Evolutionary conservation across 2,113 vertebrate species (phyloP).

Genomic region (Coptodon rendalli): DNA sequence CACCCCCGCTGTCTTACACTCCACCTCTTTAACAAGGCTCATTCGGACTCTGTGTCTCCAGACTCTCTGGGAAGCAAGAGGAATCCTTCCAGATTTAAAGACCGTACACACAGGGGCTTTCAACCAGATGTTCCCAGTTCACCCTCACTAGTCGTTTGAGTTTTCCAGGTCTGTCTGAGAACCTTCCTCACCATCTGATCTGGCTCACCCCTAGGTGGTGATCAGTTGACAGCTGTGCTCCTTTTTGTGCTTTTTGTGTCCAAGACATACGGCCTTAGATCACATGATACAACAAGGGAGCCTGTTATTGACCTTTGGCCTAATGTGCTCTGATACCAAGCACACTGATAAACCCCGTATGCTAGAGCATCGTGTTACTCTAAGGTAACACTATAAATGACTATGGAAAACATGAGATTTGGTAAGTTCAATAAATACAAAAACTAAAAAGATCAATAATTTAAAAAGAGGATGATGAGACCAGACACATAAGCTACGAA

Average conservation of each 20-base stretch:
- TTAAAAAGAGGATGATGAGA: neutral
- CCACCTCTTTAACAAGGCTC: neutral
- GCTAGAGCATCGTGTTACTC: neutral
- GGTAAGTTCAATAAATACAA: neutral
- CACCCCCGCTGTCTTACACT: neutral
- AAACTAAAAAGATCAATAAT: neutral
- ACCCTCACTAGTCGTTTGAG: neutral
- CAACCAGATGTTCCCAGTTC: neutral
- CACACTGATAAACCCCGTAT: neutral
- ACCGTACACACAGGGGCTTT: neutral
- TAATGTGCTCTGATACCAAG: neutral
- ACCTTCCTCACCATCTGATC: neutral
- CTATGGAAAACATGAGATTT: neutral
- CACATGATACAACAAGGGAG: neutral
- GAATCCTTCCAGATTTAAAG: neutral
- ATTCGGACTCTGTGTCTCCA: neutral
- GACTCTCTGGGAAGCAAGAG: neutral
- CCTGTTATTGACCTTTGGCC: neutral
- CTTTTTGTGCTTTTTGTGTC: neutral
- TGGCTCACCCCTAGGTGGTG: neutral
- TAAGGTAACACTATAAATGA: neutral
- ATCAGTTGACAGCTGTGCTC: neutral
- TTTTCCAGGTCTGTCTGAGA: neutral
- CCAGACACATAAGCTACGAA: neutral
- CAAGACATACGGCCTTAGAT: neutral